Percentiles rank a stretch among this genome's conserved stretches.
Conservation (phyloP, 64 coral and sea anemone species). For the Exaiptasia diaphana region DNA sequence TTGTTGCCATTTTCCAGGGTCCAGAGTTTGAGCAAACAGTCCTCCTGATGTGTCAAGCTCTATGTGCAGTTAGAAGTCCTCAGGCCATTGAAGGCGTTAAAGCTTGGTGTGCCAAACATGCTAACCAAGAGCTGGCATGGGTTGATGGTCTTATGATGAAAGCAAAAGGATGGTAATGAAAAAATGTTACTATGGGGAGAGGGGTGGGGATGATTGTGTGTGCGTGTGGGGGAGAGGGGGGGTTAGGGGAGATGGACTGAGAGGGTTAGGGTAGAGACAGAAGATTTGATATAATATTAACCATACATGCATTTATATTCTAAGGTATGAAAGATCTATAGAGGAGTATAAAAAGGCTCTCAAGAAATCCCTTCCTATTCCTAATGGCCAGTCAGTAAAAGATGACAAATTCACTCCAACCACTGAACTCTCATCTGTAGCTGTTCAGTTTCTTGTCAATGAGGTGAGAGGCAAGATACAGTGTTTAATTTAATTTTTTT, state of each 20-base stretch:
- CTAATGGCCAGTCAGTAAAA: neutral
- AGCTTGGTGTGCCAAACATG: slow-evolving; percentile 72
- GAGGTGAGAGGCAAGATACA: slow-evolving; percentile 24
- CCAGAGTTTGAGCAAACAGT: slow-evolving; percentile 77
- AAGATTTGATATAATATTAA: too few species aligned
- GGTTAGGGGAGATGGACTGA: too few species aligned
- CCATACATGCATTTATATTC: too few species aligned
- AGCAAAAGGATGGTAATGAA: slow-evolving; percentile 82
- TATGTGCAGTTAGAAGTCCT: slow-evolving; percentile 89
- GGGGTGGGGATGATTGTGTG: too few species aligned
- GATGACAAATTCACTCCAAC: neutral
- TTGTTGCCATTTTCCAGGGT: slow-evolving; percentile 40
- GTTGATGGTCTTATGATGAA: slow-evolving; percentile 75
- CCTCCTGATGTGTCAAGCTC: slow-evolving; percentile 68
- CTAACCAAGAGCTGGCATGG: slow-evolving; percentile 76
- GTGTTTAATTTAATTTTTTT: neutral
- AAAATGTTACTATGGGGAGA: too few species aligned
- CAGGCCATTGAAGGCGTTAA: slow-evolving; percentile 78
- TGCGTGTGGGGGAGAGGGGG: too few species aligned
- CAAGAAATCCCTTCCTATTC: neutral
- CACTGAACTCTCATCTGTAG: neutral
- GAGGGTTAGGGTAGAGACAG: too few species aligned
- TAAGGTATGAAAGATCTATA: slow-evolving; percentile 60
- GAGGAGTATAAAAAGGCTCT: slow-evolving; percentile 49
- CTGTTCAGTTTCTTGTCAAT: slow-evolving; percentile 50